These are phyloP conservation scores for Balanococcus diminutus DNA, from an alignment of 2,888 invertebrate genomes.

Conservation along the genomic window DNA sequence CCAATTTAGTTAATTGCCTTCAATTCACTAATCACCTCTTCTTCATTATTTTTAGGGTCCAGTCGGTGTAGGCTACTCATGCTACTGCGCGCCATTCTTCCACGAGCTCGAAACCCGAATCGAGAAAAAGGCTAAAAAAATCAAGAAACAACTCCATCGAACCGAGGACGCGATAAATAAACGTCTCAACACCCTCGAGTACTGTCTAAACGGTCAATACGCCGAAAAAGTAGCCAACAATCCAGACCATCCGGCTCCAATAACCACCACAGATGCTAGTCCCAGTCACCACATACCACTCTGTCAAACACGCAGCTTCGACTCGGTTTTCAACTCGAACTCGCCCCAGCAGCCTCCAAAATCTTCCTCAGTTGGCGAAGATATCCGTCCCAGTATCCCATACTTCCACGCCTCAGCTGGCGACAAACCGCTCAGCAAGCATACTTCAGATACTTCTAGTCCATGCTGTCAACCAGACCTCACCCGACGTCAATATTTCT, in stretches of 20 bases:
- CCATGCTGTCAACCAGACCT: background rate
- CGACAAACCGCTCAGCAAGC: background rate
- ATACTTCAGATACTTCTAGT: conserved; percentile 8
- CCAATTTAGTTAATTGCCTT: no score
- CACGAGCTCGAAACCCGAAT: conserved; percentile 84
- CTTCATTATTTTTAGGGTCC: conserved; percentile 69
- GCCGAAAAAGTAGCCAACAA: background rate
- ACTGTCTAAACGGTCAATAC: conserved; percentile 37
- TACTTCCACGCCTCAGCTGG: background rate
- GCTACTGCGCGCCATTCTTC: conserved; percentile 91
- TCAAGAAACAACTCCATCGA: conserved; percentile 77
- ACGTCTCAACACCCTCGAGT: conserved; percentile 67
- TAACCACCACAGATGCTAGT: background rate
- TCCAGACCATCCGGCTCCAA: no score
- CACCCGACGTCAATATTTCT: background rate
- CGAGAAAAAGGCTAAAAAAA: conserved; percentile 78
- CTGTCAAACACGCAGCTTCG: conserved; percentile 42
- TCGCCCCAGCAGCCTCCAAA: background rate
- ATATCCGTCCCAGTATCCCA: conserved; percentile 15
- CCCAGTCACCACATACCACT: background rate
- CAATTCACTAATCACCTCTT: no score
- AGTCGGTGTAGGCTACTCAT: conserved; percentile 90
- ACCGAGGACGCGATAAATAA: conserved; percentile 81
- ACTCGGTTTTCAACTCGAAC: conserved; percentile 42
- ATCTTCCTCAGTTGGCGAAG: background rate